These are phyloP conservation scores for Maconellicoccus hirsutus DNA, from an alignment of 1,140 invertebrate species.

Conservation along the genomic window DNA sequence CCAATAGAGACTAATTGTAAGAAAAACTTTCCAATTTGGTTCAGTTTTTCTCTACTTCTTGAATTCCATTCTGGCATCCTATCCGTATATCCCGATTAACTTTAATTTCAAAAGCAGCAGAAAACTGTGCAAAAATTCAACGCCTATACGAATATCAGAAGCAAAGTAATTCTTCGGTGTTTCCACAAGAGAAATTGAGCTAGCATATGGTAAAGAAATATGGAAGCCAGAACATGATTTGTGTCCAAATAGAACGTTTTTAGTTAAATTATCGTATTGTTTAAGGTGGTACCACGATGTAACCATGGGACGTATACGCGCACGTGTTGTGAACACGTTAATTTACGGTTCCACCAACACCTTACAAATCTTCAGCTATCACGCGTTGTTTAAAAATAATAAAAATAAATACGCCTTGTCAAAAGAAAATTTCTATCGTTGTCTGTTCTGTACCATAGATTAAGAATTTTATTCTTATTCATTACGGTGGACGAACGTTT, in stretches of 20 bases:
- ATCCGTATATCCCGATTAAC: background rate
- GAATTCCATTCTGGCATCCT: background rate
- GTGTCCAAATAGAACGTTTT: background rate
- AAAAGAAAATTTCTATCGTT: background rate
- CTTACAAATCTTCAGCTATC: too few species aligned
- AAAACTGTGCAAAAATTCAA: background rate
- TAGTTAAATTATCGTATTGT: background rate
- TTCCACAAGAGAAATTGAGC: background rate
- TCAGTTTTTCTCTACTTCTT: background rate
- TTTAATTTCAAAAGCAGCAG: background rate
- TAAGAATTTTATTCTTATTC: too few species aligned
- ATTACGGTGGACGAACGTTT: too few species aligned
- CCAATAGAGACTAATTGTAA: background rate
- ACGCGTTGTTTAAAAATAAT: background rate
- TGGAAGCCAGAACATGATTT: conserved; percentile 7
- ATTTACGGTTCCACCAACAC: background rate
- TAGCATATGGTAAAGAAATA: background rate
- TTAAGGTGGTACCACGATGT: background rate
- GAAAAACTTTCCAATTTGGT: background rate
- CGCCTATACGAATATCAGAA: background rate
- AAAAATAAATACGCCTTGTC: background rate
- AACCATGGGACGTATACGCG: background rate
- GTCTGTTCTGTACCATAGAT: background rate
- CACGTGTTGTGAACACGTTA: background rate
- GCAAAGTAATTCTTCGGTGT: background rate